These are phyloP conservation scores for Chiridota heheva DNA, from an alignment of 35 echinoderm and acorn worm genomes.

Conservation along the genomic window DNA sequence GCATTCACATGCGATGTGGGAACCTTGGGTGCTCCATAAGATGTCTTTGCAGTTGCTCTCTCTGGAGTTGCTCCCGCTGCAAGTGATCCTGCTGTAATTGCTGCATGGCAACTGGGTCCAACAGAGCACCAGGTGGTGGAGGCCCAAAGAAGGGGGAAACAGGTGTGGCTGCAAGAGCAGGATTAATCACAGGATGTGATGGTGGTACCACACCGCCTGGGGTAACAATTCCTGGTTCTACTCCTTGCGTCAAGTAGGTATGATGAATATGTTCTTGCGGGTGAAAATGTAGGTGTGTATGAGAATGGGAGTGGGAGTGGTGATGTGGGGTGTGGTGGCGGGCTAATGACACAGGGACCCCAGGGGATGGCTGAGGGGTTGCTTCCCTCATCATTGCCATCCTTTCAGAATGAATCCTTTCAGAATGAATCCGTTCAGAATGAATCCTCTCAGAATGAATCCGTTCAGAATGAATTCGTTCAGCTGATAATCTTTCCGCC, in stretches of 20 bases:
- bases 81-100: conserved; percentile 29
- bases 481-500: conserved; percentile 72
- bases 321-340: conserved; percentile 76
- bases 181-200: conserved; percentile 29
- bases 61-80: conserved; percentile 36
- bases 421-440: conserved; percentile 71
- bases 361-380: background rate
- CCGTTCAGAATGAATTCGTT: conserved; percentile 77
- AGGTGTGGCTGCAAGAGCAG: conserved; percentile 9
- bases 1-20: no score
- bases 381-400: conserved; percentile 74
- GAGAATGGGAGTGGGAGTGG: conserved; percentile 92
- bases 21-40: no score
- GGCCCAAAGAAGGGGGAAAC: conserved; percentile 12
- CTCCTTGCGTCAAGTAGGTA: conserved; percentile 58
- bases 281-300: conserved; percentile 98
- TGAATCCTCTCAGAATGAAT: no score
- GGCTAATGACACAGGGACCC: background rate
- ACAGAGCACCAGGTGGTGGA: conserved; percentile 19
- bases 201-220: conserved; percentile 1
- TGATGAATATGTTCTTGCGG: conserved; percentile 94
- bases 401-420: conserved; percentile 74
- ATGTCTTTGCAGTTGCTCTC: no score
- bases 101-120: conserved; percentile 32
- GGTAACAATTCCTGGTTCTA: conserved; percentile 5